Percentiles rank a stretch among this genome's conserved stretches.
Evolutionary conservation across 92 coral and sea anemone species (phyloP).

Genomic region (Epizoanthus stellaris): DNA sequence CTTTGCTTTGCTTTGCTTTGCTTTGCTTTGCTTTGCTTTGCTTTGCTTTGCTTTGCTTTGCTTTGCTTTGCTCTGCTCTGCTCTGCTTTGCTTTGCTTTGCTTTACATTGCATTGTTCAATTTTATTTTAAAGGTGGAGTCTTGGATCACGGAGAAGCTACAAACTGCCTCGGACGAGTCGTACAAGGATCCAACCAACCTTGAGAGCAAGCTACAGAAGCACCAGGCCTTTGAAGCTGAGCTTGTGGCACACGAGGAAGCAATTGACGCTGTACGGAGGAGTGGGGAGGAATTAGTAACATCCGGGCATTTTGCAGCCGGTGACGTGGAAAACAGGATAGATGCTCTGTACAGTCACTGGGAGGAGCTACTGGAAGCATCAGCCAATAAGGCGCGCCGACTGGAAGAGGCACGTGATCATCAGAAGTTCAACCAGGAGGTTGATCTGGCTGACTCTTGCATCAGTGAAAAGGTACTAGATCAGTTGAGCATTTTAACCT

Average conservation of each 20-base stretch:
- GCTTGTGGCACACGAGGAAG: slow-evolving; percentile 86
- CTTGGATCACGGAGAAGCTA: slow-evolving; percentile 95
- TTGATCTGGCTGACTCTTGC: slow-evolving; percentile 85
- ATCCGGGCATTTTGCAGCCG: slow-evolving; percentile 86
- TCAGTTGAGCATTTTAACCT: background rate
- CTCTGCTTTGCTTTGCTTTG: background rate
- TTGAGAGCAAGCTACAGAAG: slow-evolving; percentile 88
- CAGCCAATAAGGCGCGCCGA: slow-evolving; percentile 78
- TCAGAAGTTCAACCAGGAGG: slow-evolving; percentile 89
- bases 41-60: background rate
- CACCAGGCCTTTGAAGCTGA: slow-evolving; percentile 96
- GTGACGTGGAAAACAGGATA: slow-evolving; percentile 86
- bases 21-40: background rate
- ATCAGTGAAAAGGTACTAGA: slow-evolving; percentile 84
- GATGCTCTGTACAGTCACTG: slow-evolving; percentile 90
- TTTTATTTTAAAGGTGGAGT: slow-evolving; percentile 64
- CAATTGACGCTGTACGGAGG: slow-evolving; percentile 78
- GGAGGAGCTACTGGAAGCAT: slow-evolving; percentile 92
- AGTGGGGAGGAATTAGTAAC: slow-evolving; percentile 86
- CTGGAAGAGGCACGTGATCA: slow-evolving; percentile 95
- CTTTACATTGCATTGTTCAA: background rate
- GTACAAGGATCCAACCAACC: slow-evolving; percentile 93
- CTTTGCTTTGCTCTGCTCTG: background rate
- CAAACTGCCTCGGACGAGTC: slow-evolving; percentile 93
- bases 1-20: background rate